Base-by-base conservation (phyloP, 2,888 invertebrate species). In the Cerastoderma edule region DNA sequence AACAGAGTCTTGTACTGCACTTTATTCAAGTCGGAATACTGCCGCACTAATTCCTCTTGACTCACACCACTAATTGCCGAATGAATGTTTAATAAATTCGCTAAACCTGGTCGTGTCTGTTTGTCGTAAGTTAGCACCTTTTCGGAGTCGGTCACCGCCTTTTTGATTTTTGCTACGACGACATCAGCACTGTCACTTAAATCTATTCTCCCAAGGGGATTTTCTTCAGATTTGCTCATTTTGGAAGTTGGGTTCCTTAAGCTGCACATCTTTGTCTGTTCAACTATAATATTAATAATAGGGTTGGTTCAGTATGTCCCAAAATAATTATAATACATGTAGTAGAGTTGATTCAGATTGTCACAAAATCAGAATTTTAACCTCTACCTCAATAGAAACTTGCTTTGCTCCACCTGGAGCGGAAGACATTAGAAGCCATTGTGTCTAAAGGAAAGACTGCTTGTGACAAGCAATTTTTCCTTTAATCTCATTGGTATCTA, bases 161-260 rank as follows among this genome's bases (percentile, higher is more conserved):
- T 98, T 89, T 96, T 96, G 22, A 98, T 93, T 92, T 97, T 97
- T 50, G 94, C 94, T 0, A 93, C 84, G 67, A 98, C 95, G 19
- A 93, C 93, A 53, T 96, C 96, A 0, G 96, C 95, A 10, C 94
- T 91, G 91, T 99, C 99, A 4, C 94, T 95, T 39, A 99, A 92
- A 85, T 96, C 95, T 76, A 99, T 96, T 69, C 97, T 94, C 81
- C 96, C 95, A 89, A 95, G 96, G 0, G 94, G 92, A 93, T 97
- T 96, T 0, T 94, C 90, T 89, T 97, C 97, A 0, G 99, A 99
- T 93, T 99, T 99, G 16, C 99, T 99, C 99, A 99, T 99, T 94
- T 99, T 99, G 90, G 96, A 96, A 0, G 92, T 90, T 0, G 99
- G 98, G 90, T 97, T 95, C 60, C 97, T 95, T 10, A 99, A 94